phyloP scores from a whole-genome alignment of 1,140 invertebrate species.

The Penaeus japonicus region DNA sequence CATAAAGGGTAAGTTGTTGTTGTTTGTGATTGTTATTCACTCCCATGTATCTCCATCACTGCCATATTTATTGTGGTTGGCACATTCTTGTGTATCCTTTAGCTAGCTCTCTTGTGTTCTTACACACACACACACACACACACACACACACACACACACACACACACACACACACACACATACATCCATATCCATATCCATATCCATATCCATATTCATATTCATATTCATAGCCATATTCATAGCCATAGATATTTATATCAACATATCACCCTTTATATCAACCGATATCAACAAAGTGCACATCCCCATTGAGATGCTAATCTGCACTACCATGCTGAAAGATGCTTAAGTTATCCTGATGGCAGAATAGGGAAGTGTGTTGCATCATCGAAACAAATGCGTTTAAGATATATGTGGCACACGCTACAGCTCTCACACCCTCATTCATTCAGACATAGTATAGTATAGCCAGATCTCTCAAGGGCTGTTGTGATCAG shows the following conservation, averaged over 20 bases:
- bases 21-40: neutral
- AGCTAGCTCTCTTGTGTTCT: neutral
- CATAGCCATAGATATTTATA: neutral
- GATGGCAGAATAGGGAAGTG: no score
- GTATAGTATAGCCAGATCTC: no score
- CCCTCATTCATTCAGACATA: no score
- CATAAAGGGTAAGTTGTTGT: conserved; percentile 35
- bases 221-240: neutral
- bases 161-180: neutral
- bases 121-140: neutral
- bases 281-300: no score
- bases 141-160: neutral
- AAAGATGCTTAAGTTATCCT: no score
- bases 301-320: no score
- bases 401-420: no score
- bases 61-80: conserved; percentile 1
- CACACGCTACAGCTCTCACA: no score
- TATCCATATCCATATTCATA: neutral
- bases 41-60: neutral
- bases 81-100: neutral
- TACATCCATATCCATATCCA: neutral
- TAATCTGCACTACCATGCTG: no score
- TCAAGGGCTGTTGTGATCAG: no score
- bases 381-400: no score
- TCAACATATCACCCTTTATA: neutral